Evolutionary conservation across 2,888 invertebrate genomes (phyloP), one percentile per base, ranked within the genome.

Genomic region (Euphydryas editha): DNA sequence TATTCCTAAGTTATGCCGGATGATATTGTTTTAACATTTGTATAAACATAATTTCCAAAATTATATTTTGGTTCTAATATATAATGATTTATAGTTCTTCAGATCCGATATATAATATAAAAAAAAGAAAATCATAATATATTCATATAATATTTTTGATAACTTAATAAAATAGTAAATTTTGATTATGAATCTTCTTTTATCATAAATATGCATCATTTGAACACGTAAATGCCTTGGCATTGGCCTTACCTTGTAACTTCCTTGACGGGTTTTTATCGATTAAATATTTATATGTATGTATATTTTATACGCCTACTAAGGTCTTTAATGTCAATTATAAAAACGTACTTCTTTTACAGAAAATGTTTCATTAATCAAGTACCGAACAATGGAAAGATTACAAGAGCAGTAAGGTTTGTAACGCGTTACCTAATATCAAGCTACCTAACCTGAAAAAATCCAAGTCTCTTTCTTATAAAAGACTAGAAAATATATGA

Each of bases 211-310:
- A 51, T 36, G 54, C 36, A 54, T 17, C 17, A 51, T 1, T 18
- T 21, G 24, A 24, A 58, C 21, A 44, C 21, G 6, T 44, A 54
- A 59, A 39, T 49, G 18, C 70, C 68, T 70, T 68, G 70, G 65
- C 70, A 70, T 62, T 70, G 70, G 59, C 68, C 59, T 70, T 65
- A 59, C 62, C 56, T 60, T 46, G 62, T 47, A 51, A 68, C 70
- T 70, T 70, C 70, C 70, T 68, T 55, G 65, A 70, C 36, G 17
- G 30, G 30, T 54, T 54, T 54, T 17, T 54, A 10, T 54, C 8
- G 10, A 36, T 30, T 24, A 36, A 54, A 54, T 30, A 54, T n/a
- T n/a, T n/a, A n/a, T n/a, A n/a, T n/a, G n/a, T n/a, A n/a, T n/a
- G n/a, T 30, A 39, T 47, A n/a, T 37, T 46, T 36, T 21, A 59